These are phyloP conservation scores for Sphyrna mokarran DNA, from an alignment of 2,113 vertebrate genomes.

Conservation along the genomic window DNA sequence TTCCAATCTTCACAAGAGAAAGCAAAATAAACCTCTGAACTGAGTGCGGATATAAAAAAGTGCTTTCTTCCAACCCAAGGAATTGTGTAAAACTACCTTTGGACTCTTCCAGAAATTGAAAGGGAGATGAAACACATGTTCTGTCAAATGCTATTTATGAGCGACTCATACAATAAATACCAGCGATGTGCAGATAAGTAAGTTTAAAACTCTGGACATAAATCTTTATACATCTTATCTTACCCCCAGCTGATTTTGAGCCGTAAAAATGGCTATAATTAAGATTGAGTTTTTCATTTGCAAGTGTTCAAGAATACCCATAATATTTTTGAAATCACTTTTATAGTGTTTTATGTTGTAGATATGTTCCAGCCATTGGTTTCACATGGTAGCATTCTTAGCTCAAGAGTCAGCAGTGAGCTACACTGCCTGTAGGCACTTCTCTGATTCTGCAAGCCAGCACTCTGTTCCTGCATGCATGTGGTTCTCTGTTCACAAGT, in stretches of 20 bases:
- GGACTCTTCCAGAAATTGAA: not conserved
- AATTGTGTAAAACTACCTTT: not conserved
- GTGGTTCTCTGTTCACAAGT: not conserved
- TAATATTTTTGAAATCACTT: not conserved
- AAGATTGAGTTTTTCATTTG: not conserved
- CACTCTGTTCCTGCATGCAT: not conserved
- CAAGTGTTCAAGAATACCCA: not conserved
- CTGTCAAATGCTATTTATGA: not conserved
- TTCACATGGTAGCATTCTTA: not conserved
- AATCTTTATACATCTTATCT: not conserved
- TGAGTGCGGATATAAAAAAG: not conserved
- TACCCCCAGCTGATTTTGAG: not conserved
- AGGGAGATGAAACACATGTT: not conserved
- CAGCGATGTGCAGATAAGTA: not conserved
- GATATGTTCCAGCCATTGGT: not conserved
- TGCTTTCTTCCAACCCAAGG: not conserved
- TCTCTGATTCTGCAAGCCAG: not conserved
- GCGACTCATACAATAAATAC: not conserved
- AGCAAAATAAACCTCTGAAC: not conserved
- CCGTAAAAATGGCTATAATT: not conserved
- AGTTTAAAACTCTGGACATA: not conserved
- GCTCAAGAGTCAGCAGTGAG: not conserved
- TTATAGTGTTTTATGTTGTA: not conserved
- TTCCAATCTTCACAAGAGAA: not conserved
- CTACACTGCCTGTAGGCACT: not conserved